Evolutionary conservation across 2,888 invertebrate species (phyloP).

Genomic region (Drosophila infuscata): DNA sequence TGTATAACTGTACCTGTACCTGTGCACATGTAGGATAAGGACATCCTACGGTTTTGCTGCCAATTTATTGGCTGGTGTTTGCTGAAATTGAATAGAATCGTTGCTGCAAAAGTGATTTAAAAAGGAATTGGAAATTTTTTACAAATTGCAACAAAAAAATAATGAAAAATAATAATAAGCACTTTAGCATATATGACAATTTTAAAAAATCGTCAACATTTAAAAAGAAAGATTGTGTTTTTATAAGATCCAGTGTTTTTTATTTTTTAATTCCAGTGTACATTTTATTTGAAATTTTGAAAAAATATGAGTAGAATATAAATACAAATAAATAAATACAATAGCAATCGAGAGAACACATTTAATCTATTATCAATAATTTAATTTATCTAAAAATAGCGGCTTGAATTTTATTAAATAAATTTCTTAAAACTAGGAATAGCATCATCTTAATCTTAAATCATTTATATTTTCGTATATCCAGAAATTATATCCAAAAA

Average conservation of each 20-base stretch:
- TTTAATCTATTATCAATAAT: too few species aligned
- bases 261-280: too few species aligned
- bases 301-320: too few species aligned
- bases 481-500: background rate
- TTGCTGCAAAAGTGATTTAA: slow-evolving; percentile 28
- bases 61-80: slow-evolving; percentile 76
- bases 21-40: background rate
- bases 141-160: background rate
- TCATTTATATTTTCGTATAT: background rate
- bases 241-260: too few species aligned
- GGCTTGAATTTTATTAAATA: background rate
- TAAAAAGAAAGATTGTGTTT: too few species aligned
- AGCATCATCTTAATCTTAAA: rapidly evolving
- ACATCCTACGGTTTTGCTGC: slow-evolving; percentile 12
- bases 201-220: too few species aligned
- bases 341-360: background rate
- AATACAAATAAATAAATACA: too few species aligned
- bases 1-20: too few species aligned
- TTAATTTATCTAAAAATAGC: too few species aligned
- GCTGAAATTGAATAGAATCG: slow-evolving; percentile 69
- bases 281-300: too few species aligned
- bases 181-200: background rate
- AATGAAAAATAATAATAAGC: background rate
- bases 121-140: slow-evolving; percentile 57
- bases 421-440: background rate